phyloP scores from a whole-genome alignment of 1,140 invertebrate genomes.

The Cataglyphis hispanica region DNA sequence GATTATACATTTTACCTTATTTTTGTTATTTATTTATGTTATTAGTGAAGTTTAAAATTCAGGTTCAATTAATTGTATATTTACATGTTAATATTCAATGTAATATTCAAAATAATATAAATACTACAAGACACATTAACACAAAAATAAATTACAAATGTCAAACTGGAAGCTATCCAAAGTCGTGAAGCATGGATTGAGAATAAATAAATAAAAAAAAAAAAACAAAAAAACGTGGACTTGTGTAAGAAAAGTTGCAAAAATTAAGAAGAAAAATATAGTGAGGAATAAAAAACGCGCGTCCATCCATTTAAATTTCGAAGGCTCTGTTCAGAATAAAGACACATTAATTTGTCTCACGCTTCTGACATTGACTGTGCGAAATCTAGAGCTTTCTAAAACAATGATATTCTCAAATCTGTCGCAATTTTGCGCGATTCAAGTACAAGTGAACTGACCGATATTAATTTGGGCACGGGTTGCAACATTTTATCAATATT shows the following conservation, averaged over 20 bases:
- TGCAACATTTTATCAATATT: conserved; percentile 27
- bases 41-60: too few relatives aligned
- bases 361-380: background rate
- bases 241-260: background rate
- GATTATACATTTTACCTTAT: too few relatives aligned
- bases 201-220: background rate
- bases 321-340: background rate
- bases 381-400: background rate
- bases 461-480: conserved; percentile 35
- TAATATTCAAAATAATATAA: too few relatives aligned
- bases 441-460: background rate
- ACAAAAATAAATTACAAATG: too few relatives aligned
- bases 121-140: too few relatives aligned
- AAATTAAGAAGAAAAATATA: background rate
- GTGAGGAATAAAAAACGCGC: background rate
- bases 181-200: too few relatives aligned
- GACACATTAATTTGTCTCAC: background rate
- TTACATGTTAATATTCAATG: too few relatives aligned
- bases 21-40: too few relatives aligned
- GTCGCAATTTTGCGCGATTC: background rate
- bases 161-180: too few relatives aligned
- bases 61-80: too few relatives aligned
- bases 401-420: background rate
- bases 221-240: background rate
- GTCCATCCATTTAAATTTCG: background rate